Base-by-base conservation (phyloP, 1,140 invertebrate genomes). In the Hylyphantes graminicola region DNA sequence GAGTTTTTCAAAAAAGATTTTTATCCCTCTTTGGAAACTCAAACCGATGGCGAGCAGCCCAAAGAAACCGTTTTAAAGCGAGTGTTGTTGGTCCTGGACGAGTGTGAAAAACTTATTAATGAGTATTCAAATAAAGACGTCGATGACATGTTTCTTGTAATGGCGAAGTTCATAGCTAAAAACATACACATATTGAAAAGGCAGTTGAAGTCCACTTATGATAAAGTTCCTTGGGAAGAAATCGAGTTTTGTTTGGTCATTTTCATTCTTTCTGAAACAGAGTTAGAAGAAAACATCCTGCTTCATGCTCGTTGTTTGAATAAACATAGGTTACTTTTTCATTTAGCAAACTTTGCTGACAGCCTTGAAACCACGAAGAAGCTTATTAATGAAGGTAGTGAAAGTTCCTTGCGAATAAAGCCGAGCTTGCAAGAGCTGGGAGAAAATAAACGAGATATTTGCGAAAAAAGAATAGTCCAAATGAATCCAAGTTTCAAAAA, bases 171-270 rank as follows among this genome's bases (percentile, higher is more conserved):
- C 4, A 82, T 82, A 13, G 79, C 57, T 8, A 68, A 74, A 57
- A 74, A 82, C 35, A 73, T 82, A 13, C 48, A 70, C 12, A 21
- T 82, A 17, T 19, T 73, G 11, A 82, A 82, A 10, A 17, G 10
- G 9, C 11, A n/a, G n/a, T 64, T 72, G 50, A 74, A 73, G 55
- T 51, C 54, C 4, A 82, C 79, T 4, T 82, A 82, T 11, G 55
- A 51, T 17, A 73, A 9, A 21, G 11, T 82, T 61, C 70, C 79
- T 51, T 82, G 79, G 79, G 79, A 82, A 53, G 79, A 82, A 74
- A 72, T 82, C n/a, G 79, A 82, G 19, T 82, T 74, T n/a, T 64
- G 48, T n/a, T 74, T 74, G 35, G 19, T 54, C 11, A 11, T 55
- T 21, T 82, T 73, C n/a, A 74, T 82, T 12, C 11, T 35, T 35